Conservation (phyloP, 1,140 invertebrate genomes). For the Formica selysi region DNA sequence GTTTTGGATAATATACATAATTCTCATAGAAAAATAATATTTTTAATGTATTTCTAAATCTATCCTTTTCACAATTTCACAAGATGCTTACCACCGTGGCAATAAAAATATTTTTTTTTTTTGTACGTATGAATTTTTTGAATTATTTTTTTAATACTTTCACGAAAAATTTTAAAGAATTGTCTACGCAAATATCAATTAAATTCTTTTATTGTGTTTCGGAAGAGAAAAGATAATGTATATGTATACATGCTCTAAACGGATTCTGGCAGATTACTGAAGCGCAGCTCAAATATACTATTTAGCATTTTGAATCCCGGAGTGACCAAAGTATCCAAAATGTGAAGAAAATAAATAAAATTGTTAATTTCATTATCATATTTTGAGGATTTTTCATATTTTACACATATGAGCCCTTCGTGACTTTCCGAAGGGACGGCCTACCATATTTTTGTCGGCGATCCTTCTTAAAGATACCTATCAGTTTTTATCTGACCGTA, state of each 20-base stretch:
- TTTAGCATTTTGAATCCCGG: neutral
- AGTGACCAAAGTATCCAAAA: neutral
- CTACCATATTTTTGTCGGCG: conserved; percentile 71
- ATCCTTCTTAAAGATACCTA: conserved; percentile 70
- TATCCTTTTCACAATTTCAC: neutral
- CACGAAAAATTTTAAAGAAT: neutral
- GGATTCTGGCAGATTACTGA: neutral
- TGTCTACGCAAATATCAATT: neutral
- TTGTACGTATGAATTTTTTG: neutral
- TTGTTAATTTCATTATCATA: conserved; percentile 77
- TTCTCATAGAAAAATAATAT: neutral
- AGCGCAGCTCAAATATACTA: neutral
- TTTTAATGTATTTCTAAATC: neutral
- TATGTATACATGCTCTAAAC: neutral
- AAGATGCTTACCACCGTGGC: neutral
- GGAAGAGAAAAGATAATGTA: neutral
- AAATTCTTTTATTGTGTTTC: neutral
- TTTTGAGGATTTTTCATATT: conserved; percentile 76
- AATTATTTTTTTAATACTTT: neutral
- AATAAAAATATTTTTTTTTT: neutral
- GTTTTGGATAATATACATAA: neutral
- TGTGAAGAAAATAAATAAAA: conserved; percentile 62
- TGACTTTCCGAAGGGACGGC: conserved; percentile 34
- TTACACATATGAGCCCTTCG: conserved; percentile 28
- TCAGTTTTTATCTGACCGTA: conserved; percentile 67